Conservation (phyloP, 2,888 invertebrate genomes). For the Antheraea assamensis region DNA sequence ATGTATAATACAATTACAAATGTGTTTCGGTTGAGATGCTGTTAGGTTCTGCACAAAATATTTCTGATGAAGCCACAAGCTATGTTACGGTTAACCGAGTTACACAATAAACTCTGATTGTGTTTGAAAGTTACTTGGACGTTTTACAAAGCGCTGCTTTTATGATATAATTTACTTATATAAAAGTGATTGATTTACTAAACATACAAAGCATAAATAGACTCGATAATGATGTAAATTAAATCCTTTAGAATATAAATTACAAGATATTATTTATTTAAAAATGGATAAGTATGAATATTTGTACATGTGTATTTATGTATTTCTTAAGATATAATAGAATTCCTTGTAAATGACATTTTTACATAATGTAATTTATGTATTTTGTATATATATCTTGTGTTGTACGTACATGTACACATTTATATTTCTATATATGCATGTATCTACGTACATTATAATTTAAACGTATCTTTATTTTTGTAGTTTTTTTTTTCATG, state of each 20-base stretch:
- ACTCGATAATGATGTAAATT: neutral
- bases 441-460: no score
- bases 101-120: neutral
- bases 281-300: no score
- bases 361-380: no score
- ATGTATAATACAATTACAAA: constrained; percentile 61
- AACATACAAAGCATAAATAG: neutral
- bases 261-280: neutral
- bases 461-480: no score
- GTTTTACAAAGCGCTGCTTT: neutral
- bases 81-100: constrained; percentile 17
- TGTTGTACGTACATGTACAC: no score
- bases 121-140: neutral
- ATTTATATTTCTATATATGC: no score
- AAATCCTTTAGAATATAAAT: neutral
- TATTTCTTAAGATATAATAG: no score
- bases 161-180: neutral
- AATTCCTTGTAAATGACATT: no score
- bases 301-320: no score
- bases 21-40: constrained; percentile 38
- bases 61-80: constrained; percentile 22
- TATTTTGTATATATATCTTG: no score
- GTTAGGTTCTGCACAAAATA: constrained; percentile 19
- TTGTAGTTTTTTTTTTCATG: neutral
- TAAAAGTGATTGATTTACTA: neutral